phyloP scores from a whole-genome alignment of 2,888 invertebrate species.

The Mythimna ferrago region DNA sequence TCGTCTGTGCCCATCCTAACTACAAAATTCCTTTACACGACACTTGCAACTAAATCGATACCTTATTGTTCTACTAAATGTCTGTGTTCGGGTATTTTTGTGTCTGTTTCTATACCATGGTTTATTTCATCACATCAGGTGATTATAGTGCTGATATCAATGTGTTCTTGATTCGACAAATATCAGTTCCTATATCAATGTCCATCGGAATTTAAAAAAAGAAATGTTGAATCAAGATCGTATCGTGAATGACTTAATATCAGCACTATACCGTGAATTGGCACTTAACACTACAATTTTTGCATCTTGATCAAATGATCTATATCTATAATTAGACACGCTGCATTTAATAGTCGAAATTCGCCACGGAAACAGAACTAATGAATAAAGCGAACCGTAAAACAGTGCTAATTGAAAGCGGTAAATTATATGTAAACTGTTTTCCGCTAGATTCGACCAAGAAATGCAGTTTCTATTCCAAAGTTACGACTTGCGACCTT shows the following conservation, averaged over 20 bases:
- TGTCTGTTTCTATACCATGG: conserved; percentile 68
- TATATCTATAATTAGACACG: conserved; percentile 21
- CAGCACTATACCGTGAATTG: conserved; percentile 46
- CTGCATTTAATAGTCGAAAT: conserved; percentile 53
- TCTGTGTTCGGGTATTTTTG: conserved; percentile 55
- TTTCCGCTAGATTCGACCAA: conserved; percentile 39
- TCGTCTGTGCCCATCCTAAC: conserved; percentile 10
- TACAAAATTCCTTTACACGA: conserved; percentile 48
- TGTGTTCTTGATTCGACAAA: conserved; percentile 16
- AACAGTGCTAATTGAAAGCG: conserved; percentile 35
- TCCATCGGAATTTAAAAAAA: neutral
- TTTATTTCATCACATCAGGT: conserved; percentile 44
- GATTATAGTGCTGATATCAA: conserved; percentile 43
- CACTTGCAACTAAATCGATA: conserved; percentile 76
- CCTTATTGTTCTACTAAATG: conserved; percentile 57
- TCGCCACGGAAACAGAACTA: conserved; percentile 20
- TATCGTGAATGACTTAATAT: conserved; percentile 27
- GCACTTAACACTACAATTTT: conserved; percentile 38
- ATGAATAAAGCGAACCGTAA: conserved; percentile 20
- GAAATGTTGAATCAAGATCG: conserved; percentile 8
- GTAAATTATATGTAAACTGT: conserved; percentile 29
- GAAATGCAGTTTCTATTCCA: conserved; percentile 51
- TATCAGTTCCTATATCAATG: neutral
- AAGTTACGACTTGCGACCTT: conserved; percentile 39
- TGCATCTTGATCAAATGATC: conserved; percentile 36